Evolutionary conservation across 2,888 invertebrate species (phyloP).

Genomic region (Operophtera brumata): DNA sequence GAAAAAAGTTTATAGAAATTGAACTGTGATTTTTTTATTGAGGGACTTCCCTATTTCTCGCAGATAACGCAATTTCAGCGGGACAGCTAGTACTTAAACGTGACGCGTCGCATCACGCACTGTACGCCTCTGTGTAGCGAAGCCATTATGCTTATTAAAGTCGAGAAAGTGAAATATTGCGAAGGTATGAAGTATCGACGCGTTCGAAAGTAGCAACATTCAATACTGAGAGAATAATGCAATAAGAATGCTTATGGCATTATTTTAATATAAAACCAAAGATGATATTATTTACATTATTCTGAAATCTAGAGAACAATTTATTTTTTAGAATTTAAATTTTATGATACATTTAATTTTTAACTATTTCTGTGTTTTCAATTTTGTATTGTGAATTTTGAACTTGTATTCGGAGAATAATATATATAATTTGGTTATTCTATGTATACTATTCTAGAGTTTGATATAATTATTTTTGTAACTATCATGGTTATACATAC

Average conservation of each 20-base stretch:
- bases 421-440: conserved; percentile 25
- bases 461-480: conserved; percentile 25
- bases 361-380: conserved; percentile 24
- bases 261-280: conserved; percentile 62
- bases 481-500: too few species aligned
- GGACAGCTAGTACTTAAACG: too few species aligned
- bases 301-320: conserved; percentile 45
- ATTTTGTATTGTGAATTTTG: background rate
- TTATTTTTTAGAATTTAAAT: conserved; percentile 43
- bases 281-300: conserved; percentile 64
- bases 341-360: conserved; percentile 35
- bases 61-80: too few species aligned
- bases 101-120: too few species aligned
- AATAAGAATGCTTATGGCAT: conserved; percentile 31
- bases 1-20: too few species aligned
- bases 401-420: background rate
- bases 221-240: background rate
- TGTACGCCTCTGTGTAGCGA: background rate
- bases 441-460: conserved; percentile 18
- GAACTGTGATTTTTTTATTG: too few species aligned
- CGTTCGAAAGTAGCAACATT: background rate
- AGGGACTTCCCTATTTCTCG: too few species aligned
- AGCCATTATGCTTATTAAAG: background rate
- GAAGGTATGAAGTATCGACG: background rate
- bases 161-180: background rate